A percentile compares a stretch with the other conserved stretches of the same genome.
Evolutionary conservation across 2,888 invertebrate species (phyloP).

Genomic region (Conomelus anceps): DNA sequence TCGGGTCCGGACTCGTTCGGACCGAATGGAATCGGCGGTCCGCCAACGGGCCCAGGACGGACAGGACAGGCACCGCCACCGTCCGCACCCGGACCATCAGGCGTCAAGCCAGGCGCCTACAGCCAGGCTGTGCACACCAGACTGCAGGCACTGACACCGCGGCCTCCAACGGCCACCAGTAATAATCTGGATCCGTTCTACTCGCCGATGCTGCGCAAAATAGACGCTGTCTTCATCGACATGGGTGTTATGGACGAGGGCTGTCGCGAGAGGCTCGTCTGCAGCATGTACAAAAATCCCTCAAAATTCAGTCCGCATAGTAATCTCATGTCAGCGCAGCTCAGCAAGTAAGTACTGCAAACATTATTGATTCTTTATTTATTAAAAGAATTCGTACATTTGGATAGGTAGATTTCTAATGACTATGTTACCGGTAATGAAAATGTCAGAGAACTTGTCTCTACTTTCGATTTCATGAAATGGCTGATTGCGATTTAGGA

Average conservation of each 20-base stretch:
- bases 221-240: constrained; percentile 65
- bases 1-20: neutral
- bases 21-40: neutral
- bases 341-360: constrained; percentile 65
- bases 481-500: too few relatives aligned
- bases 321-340: constrained; percentile 76
- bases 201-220: constrained; percentile 66
- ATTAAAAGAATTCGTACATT: too few relatives aligned
- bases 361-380: neutral
- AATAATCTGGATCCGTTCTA: constrained; percentile 80
- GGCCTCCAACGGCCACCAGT: constrained; percentile 5
- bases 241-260: constrained; percentile 64
- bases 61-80: neutral
- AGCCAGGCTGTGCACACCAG: constrained; percentile 4
- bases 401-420: too few relatives aligned
- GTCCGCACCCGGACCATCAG: neutral
- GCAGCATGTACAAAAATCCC: constrained; percentile 79
- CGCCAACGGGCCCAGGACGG: neutral
- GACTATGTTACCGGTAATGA: too few relatives aligned
- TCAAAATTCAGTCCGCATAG: constrained; percentile 75
- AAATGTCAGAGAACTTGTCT: too few relatives aligned
- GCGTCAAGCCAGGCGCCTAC: neutral
- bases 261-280: constrained; percentile 72
- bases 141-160: constrained; percentile 16
- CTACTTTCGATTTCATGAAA: too few relatives aligned